These are phyloP conservation scores for Artemia sinica DNA, from an alignment of 2,888 invertebrate genomes.

Conservation along the genomic window DNA sequence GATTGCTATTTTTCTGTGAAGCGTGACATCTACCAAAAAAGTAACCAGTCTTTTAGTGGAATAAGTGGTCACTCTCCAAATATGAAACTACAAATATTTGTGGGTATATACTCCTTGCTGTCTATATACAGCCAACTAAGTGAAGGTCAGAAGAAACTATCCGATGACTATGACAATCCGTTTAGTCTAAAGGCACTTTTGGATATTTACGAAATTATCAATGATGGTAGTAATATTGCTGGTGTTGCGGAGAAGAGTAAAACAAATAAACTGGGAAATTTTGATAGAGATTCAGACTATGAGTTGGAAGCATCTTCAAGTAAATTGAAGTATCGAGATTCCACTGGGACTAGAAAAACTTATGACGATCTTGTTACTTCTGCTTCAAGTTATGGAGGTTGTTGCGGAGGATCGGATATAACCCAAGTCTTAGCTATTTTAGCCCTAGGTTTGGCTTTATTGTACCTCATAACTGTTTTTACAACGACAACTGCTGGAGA, in stretches of 20 bases:
- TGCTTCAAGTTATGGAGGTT: constrained; percentile 15
- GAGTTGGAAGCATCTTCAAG: too few species aligned
- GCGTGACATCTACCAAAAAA: too few species aligned
- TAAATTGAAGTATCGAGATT: too few species aligned
- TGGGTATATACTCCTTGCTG: too few species aligned
- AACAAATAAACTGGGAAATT: neutral
- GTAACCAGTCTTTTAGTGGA: too few species aligned
- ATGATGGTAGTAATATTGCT: neutral
- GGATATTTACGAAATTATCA: neutral
- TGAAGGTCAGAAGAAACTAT: too few species aligned
- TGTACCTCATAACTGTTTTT: constrained; percentile 19
- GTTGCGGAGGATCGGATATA: constrained; percentile 16
- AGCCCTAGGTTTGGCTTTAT: constrained; percentile 17
- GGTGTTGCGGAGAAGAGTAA: neutral
- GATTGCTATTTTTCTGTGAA: too few species aligned
- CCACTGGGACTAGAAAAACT: neutral
- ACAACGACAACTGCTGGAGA: constrained; percentile 19
- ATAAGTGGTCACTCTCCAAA: too few species aligned
- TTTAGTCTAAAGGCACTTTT: too few species aligned
- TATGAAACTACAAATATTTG: too few species aligned
- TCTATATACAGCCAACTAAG: too few species aligned
- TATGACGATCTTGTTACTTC: neutral
- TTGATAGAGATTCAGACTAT: neutral
- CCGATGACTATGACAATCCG: too few species aligned
- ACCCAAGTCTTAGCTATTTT: constrained; percentile 18